phyloP scores from a whole-genome alignment of 2,113 vertebrate genomes.

The Variabilichromis moorii region DNA sequence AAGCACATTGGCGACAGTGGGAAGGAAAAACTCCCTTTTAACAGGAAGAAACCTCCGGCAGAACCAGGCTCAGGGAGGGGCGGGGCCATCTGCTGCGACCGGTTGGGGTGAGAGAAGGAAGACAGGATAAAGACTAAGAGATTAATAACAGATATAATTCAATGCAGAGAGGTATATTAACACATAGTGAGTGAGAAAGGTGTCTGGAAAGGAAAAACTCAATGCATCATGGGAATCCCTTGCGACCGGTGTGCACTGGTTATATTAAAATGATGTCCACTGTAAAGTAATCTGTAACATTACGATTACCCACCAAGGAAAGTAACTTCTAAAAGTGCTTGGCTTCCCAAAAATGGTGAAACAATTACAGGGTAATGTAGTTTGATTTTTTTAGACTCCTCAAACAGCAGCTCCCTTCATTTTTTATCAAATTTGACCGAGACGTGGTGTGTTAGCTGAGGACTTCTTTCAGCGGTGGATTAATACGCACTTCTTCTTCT shows the following conservation, averaged over 20 bases:
- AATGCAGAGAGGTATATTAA: accelerated
- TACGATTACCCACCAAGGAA: background rate
- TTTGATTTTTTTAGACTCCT: background rate
- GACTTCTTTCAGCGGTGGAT: background rate
- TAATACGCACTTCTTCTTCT: background rate
- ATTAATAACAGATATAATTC: accelerated
- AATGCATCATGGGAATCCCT: background rate
- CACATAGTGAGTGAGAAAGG: background rate
- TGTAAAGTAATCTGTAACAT: background rate
- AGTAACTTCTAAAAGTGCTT: background rate
- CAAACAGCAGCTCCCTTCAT: background rate
- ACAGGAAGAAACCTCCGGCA: accelerated
- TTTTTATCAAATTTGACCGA: background rate
- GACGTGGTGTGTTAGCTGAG: background rate
- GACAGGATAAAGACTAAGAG: accelerated
- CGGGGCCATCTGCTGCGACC: accelerated
- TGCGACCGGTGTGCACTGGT: background rate
- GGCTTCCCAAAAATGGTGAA: background rate
- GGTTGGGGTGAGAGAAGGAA: accelerated
- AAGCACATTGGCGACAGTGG: accelerated
- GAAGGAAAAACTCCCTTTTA: background rate
- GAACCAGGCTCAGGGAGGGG: accelerated
- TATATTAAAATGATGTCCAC: background rate
- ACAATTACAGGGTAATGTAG: accelerated
- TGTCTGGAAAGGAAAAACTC: accelerated